Percentiles rank a stretch among this genome's conserved stretches.
Evolutionary conservation across 2,888 invertebrate species (phyloP).

Genomic region (Pachymerium ferrugineum): DNA sequence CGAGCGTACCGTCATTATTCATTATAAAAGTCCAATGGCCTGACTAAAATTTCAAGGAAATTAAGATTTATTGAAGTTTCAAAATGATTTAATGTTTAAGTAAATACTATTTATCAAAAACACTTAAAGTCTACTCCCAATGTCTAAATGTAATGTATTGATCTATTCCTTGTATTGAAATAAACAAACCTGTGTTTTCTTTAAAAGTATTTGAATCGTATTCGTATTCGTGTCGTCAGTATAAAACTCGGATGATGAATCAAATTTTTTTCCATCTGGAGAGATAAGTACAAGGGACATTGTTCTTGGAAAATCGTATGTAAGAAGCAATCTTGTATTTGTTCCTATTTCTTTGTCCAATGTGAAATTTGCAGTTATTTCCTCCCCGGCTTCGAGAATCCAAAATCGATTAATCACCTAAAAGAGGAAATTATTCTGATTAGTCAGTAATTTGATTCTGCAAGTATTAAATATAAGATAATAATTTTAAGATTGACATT

Average conservation of each 20-base stretch:
- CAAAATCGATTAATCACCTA: constrained; percentile 34
- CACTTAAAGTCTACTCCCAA: no score
- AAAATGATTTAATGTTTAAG: neutral
- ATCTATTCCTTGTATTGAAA: no score
- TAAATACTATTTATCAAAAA: neutral
- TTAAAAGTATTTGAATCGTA: constrained; percentile 37
- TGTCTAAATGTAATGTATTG: no score
- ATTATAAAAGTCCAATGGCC: constrained; percentile 39
- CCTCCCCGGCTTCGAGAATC: neutral
- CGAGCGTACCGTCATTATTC: constrained; percentile 32
- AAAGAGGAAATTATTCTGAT: no score
- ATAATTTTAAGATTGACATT: no score
- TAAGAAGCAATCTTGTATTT: constrained; percentile 37
- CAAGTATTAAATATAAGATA: no score
- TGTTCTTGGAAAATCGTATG: constrained; percentile 32
- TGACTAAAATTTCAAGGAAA: constrained; percentile 33
- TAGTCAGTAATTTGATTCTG: no score
- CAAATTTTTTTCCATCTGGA: constrained; percentile 37
- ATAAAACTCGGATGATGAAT: constrained; percentile 33
- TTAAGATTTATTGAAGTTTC: neutral
- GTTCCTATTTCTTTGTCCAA: constrained; percentile 38
- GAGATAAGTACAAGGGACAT: constrained; percentile 35
- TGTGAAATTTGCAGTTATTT: constrained; percentile 34
- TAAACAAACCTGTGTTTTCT: constrained; percentile 36
- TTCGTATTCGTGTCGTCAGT: constrained; percentile 36